phyloP scores from a whole-genome alignment of 2,797 vertebrate genomes.

The Apodemus agrarius region DNA sequence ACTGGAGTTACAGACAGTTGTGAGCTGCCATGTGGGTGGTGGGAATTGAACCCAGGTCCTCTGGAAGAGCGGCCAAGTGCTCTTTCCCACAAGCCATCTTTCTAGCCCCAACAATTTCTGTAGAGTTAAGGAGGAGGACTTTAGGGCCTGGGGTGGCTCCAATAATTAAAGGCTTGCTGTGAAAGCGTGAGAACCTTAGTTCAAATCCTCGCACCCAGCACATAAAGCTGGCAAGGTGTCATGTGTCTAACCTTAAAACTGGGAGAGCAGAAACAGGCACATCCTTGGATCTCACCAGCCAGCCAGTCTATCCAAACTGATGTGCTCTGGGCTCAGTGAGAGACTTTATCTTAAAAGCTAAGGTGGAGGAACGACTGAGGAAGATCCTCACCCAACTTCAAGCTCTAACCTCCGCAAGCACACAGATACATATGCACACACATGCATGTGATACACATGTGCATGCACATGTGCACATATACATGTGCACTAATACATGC shows the following conservation, averaged over 20 bases:
- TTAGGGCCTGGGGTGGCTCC: neutral
- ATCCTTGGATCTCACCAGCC: neutral
- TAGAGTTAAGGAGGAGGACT: neutral
- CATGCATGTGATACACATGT: too few relatives aligned
- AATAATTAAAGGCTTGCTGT: too few relatives aligned
- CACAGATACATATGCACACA: neutral
- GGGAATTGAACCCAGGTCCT: neutral
- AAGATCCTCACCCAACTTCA: neutral
- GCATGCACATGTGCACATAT: neutral
- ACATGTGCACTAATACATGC: too few relatives aligned
- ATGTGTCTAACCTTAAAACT: neutral
- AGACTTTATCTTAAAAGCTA: neutral
- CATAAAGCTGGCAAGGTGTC: too few relatives aligned
- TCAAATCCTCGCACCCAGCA: too few relatives aligned
- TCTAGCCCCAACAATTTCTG: neutral
- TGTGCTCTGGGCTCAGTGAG: neutral
- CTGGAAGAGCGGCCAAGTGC: neutral
- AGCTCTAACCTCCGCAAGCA: neutral
- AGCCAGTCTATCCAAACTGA: neutral
- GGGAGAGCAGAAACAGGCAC: neutral
- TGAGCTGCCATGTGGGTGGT: neutral
- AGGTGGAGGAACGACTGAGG: neutral
- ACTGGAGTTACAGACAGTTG: neutral
- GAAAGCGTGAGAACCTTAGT: neutral
- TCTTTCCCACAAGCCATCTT: neutral